Percentiles rank a stretch among this genome's conserved stretches.
Conservation (phyloP, 1,140 invertebrate genomes). For the Oryctes rhinoceros region DNA sequence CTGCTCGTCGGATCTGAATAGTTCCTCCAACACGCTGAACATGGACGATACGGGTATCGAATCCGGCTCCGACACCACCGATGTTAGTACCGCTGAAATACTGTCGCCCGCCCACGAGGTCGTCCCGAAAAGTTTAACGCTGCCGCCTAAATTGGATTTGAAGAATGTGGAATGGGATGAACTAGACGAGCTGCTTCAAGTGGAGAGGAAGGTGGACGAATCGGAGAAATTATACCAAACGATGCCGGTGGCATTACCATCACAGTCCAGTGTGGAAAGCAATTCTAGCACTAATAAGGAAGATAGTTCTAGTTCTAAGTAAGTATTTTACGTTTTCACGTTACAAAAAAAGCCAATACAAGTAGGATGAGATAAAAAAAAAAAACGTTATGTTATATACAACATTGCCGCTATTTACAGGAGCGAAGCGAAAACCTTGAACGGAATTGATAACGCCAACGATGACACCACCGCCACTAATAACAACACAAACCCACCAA, state of each 20-base stretch:
- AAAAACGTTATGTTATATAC: too few relatives aligned
- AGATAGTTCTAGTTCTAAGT: slow-evolving; percentile 38
- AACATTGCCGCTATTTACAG: neutral
- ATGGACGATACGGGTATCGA: slow-evolving; percentile 54
- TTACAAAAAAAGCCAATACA: too few relatives aligned
- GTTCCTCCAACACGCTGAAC: slow-evolving; percentile 48
- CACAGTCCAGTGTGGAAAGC: slow-evolving; percentile 55
- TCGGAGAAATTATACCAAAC: slow-evolving; percentile 76
- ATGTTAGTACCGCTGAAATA: slow-evolving; percentile 50
- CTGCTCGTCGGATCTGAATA: slow-evolving; percentile 51
- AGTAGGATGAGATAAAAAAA: neutral
- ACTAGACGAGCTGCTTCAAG: slow-evolving; percentile 74
- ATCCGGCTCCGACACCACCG: slow-evolving; percentile 51
- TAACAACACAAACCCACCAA: slow-evolving; percentile 48
- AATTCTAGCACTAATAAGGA: slow-evolving; percentile 26
- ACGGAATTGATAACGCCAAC: slow-evolving; percentile 25
- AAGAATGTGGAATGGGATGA: slow-evolving; percentile 76
- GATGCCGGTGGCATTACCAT: slow-evolving; percentile 73
- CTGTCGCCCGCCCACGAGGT: slow-evolving; percentile 47
- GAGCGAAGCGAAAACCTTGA: slow-evolving; percentile 15
- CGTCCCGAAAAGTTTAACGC: slow-evolving; percentile 66
- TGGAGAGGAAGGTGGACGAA: slow-evolving; percentile 72
- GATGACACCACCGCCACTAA: slow-evolving; percentile 7
- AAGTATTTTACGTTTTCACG: neutral
- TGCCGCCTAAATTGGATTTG: slow-evolving; percentile 74